These are phyloP conservation scores for Clusia tigrina DNA, from an alignment of 2,888 invertebrate genomes.

Conservation along the genomic window DNA sequence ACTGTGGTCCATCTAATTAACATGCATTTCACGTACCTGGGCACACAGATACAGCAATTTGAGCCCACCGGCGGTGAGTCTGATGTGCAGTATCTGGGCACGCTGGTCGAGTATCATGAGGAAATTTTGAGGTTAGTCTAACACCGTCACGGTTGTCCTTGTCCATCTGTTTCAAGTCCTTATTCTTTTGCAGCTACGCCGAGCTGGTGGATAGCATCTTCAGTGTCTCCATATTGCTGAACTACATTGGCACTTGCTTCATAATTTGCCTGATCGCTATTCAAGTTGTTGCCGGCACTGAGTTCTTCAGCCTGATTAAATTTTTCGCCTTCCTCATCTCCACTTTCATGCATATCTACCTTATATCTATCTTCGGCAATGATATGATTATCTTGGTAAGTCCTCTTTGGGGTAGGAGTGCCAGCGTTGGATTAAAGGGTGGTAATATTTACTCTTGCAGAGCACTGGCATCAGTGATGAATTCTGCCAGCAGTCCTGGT, in stretches of 20 bases:
- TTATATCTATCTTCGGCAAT: slow-evolving; percentile 39
- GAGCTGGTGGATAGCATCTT: slow-evolving; percentile 36
- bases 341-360: slow-evolving; percentile 37
- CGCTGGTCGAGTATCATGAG: slow-evolving; percentile 34
- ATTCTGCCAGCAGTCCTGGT: slow-evolving; percentile 41
- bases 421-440: background rate
- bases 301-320: slow-evolving; percentile 36
- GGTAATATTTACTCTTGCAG: slow-evolving; percentile 26
- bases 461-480: slow-evolving; percentile 38
- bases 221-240: slow-evolving; percentile 36
- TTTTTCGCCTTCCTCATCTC: slow-evolving; percentile 39
- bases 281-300: slow-evolving; percentile 37
- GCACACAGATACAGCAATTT: slow-evolving; percentile 32
- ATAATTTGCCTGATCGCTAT: slow-evolving; percentile 41
- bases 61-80: slow-evolving; percentile 33
- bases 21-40: slow-evolving; percentile 42
- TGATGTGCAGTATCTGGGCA: slow-evolving; percentile 31
- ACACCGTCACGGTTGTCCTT: too few relatives aligned
- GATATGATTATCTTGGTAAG: slow-evolving; percentile 39
- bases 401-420: too few relatives aligned
- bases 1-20: slow-evolving; percentile 36
- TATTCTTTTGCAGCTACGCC: slow-evolving; percentile 27
- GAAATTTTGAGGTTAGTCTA: slow-evolving; percentile 37
- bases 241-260: slow-evolving; percentile 36
- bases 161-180: background rate